These are phyloP conservation scores for Chloroclysta siterata DNA, from an alignment of 2,888 invertebrate genomes.

Conservation along the genomic window DNA sequence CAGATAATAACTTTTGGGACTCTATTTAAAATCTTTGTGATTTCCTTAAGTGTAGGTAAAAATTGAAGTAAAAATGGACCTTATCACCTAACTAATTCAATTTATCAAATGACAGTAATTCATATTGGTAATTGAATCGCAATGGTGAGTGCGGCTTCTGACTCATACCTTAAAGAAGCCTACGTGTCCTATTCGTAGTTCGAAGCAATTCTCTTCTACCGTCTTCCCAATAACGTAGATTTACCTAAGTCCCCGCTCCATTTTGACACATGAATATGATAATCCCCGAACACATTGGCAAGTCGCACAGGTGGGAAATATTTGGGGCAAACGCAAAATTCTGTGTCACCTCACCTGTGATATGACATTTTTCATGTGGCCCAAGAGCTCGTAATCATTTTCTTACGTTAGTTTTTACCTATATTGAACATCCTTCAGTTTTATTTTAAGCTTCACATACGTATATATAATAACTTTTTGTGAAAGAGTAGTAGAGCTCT, in stretches of 20 bases:
- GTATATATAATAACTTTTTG: too few relatives aligned
- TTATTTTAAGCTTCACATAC: too few relatives aligned
- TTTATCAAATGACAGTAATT: too few relatives aligned
- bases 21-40: too few relatives aligned
- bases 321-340: constrained; percentile 52
- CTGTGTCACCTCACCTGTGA: constrained; percentile 47
- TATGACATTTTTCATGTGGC: constrained; percentile 49
- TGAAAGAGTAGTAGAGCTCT: too few relatives aligned
- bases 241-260: constrained; percentile 40
- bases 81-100: background rate
- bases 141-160: too few relatives aligned
- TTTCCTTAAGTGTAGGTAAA: too few relatives aligned
- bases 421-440: too few relatives aligned
- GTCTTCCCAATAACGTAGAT: constrained; percentile 48
- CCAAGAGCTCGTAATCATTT: background rate
- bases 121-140: too few relatives aligned
- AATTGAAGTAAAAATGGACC: too few relatives aligned
- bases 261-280: constrained; percentile 57
- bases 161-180: too few relatives aligned
- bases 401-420: constrained; percentile 7
- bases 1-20: too few relatives aligned
- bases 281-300: constrained; percentile 52
- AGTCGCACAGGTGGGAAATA: constrained; percentile 49
- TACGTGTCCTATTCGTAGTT: background rate
- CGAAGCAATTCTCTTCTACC: constrained; percentile 11